phyloP scores from a whole-genome alignment of 2,888 invertebrate genomes.

The Mechanitis messenoides region DNA sequence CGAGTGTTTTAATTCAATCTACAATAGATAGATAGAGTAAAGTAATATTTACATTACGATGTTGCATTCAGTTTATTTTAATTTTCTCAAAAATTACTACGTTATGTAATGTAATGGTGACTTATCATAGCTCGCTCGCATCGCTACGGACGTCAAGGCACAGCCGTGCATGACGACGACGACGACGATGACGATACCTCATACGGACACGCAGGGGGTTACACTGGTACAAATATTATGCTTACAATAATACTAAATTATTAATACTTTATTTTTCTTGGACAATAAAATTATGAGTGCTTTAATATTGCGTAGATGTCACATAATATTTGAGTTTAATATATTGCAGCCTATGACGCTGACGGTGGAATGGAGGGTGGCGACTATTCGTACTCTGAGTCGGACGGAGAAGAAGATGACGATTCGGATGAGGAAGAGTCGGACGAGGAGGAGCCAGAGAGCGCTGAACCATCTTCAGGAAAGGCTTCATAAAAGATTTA shows the following conservation, averaged over 20 bases:
- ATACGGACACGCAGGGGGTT: slow-evolving; percentile 47
- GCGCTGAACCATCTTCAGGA: slow-evolving; percentile 9
- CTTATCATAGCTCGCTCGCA: slow-evolving; percentile 82
- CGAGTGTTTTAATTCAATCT: too few relatives aligned
- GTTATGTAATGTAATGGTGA: not conserved
- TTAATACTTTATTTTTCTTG: too few relatives aligned
- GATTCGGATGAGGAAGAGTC: slow-evolving; percentile 45
- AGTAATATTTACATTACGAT: too few relatives aligned
- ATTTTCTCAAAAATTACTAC: too few relatives aligned
- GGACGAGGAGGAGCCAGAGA: slow-evolving; percentile 36
- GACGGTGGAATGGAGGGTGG: slow-evolving; percentile 64
- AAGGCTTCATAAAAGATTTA: slow-evolving; percentile 12
- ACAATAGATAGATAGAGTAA: too few relatives aligned
- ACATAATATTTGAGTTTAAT: not conserved
- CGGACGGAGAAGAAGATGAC: slow-evolving; percentile 47
- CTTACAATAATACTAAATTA: too few relatives aligned
- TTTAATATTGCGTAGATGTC: too few relatives aligned
- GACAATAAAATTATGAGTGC: too few relatives aligned
- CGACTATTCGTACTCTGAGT: slow-evolving; percentile 59
- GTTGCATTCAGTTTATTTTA: too few relatives aligned
- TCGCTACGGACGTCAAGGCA: slow-evolving; percentile 91
- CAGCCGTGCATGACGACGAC: slow-evolving; percentile 78
- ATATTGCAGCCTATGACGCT: slow-evolving; percentile 28
- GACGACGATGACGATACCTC: slow-evolving; percentile 77
- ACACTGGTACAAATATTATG: not conserved